Percentiles rank a stretch among this genome's conserved stretches.
Conservation (phyloP, 2,888 invertebrate genomes). For the Cephalotes varians region DNA sequence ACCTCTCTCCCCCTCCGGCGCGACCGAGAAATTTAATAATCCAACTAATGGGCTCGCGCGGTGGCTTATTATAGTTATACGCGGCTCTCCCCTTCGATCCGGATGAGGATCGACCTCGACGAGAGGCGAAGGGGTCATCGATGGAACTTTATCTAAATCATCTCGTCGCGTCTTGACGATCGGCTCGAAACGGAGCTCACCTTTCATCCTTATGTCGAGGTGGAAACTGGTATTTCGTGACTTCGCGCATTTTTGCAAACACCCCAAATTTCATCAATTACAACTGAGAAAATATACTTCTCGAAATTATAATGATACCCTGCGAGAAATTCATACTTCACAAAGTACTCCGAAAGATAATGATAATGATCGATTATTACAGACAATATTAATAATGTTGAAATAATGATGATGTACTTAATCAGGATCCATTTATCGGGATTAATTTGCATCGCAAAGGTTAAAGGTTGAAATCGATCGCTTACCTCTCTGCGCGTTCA, state of each 20-base stretch:
- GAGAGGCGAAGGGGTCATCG: constrained; percentile 41
- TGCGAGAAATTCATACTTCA: not conserved
- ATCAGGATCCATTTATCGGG: constrained; percentile 13
- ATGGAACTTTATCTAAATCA: constrained; percentile 46
- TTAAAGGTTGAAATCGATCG: constrained; percentile 15
- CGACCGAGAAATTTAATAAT: constrained; percentile 86
- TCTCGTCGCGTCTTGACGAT: not conserved
- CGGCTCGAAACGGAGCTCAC: not conserved
- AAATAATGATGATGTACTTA: constrained; percentile 10
- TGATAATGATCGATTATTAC: constrained; percentile 2
- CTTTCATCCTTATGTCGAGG: not conserved
- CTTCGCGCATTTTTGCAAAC: not conserved
- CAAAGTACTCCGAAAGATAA: not conserved
- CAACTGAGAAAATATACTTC: not conserved
- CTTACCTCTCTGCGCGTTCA: not conserved
- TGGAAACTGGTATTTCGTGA: not conserved
- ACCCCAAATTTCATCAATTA: not conserved
- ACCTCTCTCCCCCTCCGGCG: constrained; percentile 68
- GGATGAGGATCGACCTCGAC: constrained; percentile 21
- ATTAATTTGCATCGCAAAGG: constrained; percentile 21
- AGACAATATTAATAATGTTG: not conserved
- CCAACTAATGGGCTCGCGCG: constrained; percentile 84
- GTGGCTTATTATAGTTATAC: constrained; percentile 82
- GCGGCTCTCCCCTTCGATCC: constrained; percentile 35
- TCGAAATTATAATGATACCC: not conserved